A percentile compares a stretch with the other conserved stretches of the same genome.
phyloP scores from a whole-genome alignment of 2,113 vertebrate species.

The Amia ocellicauda region DNA sequence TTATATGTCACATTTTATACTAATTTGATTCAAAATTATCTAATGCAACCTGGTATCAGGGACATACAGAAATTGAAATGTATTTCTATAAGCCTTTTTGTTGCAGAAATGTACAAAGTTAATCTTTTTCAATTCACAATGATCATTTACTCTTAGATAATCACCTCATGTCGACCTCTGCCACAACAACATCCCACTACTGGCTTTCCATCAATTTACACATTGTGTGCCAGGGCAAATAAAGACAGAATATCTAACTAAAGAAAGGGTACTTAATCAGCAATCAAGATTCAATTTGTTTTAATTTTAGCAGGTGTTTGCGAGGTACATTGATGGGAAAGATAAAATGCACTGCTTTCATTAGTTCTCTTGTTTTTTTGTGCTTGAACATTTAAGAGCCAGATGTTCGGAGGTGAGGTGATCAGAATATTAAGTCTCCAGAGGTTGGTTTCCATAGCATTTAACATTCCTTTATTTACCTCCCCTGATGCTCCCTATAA shows the following conservation, averaged over 20 bases:
- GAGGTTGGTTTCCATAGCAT: conserved; percentile 88
- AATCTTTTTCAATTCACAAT: conserved; percentile 58
- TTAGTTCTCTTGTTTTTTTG: conserved; percentile 75
- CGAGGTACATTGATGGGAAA: conserved; percentile 83
- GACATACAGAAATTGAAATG: too few relatives aligned
- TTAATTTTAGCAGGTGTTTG: conserved; percentile 87
- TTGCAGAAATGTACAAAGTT: conserved; percentile 58
- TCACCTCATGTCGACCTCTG: conserved; percentile 72
- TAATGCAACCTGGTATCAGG: too few relatives aligned
- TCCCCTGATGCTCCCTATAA: conserved; percentile 67
- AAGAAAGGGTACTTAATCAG: conserved; percentile 89
- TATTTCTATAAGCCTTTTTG: not conserved
- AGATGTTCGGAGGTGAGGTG: conserved; percentile 78
- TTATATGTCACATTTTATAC: too few relatives aligned
- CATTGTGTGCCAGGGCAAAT: conserved; percentile 79
- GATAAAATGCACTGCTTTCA: conserved; percentile 83
- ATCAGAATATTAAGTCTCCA: conserved; percentile 89
- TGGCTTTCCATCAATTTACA: conserved; percentile 74
- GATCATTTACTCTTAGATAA: conserved; percentile 53
- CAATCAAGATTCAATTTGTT: conserved; percentile 93
- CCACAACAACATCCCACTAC: conserved; percentile 56
- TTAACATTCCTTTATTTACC: conserved; percentile 84
- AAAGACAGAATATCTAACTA: conserved; percentile 81
- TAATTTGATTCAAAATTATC: too few relatives aligned
- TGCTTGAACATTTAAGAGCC: conserved; percentile 45